Conservation (phyloP, 2,888 invertebrate species). For the Cheilosia soror region DNA sequence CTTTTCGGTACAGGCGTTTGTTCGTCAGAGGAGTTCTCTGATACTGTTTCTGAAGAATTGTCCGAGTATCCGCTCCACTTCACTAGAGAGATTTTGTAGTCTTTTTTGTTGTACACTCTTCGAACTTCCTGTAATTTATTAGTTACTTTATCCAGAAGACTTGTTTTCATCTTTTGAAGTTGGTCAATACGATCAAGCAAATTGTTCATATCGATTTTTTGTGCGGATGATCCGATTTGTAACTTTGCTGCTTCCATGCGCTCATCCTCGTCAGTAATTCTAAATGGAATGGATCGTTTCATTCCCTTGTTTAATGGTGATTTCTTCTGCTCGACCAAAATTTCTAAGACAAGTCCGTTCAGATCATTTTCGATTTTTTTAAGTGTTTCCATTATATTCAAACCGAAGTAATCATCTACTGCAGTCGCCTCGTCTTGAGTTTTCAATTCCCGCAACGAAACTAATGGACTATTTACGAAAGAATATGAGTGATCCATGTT, state of each 20-base stretch:
- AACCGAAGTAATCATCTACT: not conserved
- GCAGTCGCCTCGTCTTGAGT: not conserved
- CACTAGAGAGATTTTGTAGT: conserved; percentile 5
- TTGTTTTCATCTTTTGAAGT: not conserved
- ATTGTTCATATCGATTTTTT: not conserved
- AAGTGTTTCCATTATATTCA: conserved; percentile 11
- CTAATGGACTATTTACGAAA: not conserved
- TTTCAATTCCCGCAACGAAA: not conserved
- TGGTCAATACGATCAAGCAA: conserved; percentile 19
- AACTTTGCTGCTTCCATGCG: not conserved
- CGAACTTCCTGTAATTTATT: conserved; percentile 15
- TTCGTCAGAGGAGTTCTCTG: not conserved
- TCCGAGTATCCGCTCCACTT: not conserved
- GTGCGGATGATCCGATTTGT: not conserved
- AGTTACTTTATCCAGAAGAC: conserved; percentile 1
- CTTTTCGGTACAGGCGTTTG: not conserved
- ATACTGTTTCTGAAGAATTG: not conserved
- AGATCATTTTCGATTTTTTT: conserved; percentile 11
- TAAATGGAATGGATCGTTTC: not conserved
- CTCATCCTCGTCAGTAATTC: not conserved
- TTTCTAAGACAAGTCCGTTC: conserved; percentile 3
- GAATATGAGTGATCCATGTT: not conserved
- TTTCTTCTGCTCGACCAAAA: conserved; percentile 21
- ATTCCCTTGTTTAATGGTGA: not conserved
- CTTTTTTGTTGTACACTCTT: not conserved